Evolutionary conservation across 2,888 invertebrate genomes (phyloP).

Genomic region (Campoletis raptor): DNA sequence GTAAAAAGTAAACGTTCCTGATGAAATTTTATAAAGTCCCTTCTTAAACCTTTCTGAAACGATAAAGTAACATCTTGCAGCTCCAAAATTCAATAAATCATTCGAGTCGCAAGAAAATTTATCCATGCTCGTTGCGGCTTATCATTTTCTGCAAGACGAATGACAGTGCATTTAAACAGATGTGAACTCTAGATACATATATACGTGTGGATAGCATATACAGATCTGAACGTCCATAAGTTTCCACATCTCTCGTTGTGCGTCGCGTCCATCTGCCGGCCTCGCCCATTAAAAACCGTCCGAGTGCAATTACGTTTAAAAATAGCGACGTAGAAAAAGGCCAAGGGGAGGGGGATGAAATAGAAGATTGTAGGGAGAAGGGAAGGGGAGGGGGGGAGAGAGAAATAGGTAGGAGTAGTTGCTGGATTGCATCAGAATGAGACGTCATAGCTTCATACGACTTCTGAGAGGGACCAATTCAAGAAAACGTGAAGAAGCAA

Average conservation of each 20-base stretch:
- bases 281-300: slow-evolving; percentile 82
- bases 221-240: neutral
- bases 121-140: neutral
- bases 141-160: slow-evolving; percentile 29
- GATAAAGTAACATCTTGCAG: neutral
- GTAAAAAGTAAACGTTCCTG: neutral
- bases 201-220: neutral
- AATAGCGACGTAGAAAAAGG: slow-evolving; percentile 80
- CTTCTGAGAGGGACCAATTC: slow-evolving; percentile 11
- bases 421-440: slow-evolving; percentile 82
- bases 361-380: slow-evolving; percentile 66
- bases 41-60: neutral
- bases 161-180: slow-evolving; percentile 23
- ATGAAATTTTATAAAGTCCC: neutral
- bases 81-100: slow-evolving; percentile 3
- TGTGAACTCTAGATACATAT: slow-evolving; percentile 7
- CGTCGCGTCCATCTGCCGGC: slow-evolving; percentile 75
- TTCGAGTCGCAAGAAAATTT: neutral
- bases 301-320: slow-evolving; percentile 83
- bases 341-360: slow-evolving; percentile 69
- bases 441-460: slow-evolving; percentile 70
- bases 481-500: slow-evolving; percentile 23
- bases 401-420: slow-evolving; percentile 57
- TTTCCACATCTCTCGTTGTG: slow-evolving; percentile 50
- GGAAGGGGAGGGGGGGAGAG: slow-evolving; percentile 13